Conservation (phyloP, 1,140 invertebrate species). For the Drosophila sturtevanti region DNA sequence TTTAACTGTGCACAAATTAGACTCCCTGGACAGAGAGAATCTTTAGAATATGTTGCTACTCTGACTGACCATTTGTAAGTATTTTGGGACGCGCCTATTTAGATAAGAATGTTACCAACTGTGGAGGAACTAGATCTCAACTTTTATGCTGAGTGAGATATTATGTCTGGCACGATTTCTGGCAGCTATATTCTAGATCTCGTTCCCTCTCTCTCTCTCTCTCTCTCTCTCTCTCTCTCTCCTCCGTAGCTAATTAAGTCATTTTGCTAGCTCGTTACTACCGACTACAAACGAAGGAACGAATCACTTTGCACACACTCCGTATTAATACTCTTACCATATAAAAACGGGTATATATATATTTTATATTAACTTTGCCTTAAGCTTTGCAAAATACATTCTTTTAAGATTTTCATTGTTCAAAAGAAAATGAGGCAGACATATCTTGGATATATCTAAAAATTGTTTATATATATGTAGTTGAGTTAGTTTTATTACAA, state of each 20-base stretch:
- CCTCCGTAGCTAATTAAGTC: constrained; percentile 72
- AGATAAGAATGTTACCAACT: constrained; percentile 58
- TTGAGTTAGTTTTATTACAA: too few species aligned
- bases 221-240: constrained; percentile 55
- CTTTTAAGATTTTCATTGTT: too few species aligned
- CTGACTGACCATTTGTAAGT: constrained; percentile 75
- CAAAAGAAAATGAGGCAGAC: too few species aligned
- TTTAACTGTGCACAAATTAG: constrained; percentile 81
- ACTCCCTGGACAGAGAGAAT: constrained; percentile 36
- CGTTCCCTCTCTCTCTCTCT: too few species aligned
- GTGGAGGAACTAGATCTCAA: constrained; percentile 31
- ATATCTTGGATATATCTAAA: too few species aligned
- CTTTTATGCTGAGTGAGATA: constrained; percentile 54
- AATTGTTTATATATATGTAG: too few species aligned
- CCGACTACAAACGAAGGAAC: constrained; percentile 10
- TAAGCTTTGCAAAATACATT: too few species aligned
- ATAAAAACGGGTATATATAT: too few species aligned
- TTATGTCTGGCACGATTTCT: constrained; percentile 31
- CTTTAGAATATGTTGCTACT: constrained; percentile 47
- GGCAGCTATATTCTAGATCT: background rate
- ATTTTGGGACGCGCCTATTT: constrained; percentile 78
- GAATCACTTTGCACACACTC: background rate
- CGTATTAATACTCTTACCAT: too few species aligned
- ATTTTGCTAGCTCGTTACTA: constrained; percentile 77
- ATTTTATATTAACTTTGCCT: too few species aligned